phyloP scores from a whole-genome alignment of 2,797 vertebrate genomes.

The Catostomus latipinnis region DNA sequence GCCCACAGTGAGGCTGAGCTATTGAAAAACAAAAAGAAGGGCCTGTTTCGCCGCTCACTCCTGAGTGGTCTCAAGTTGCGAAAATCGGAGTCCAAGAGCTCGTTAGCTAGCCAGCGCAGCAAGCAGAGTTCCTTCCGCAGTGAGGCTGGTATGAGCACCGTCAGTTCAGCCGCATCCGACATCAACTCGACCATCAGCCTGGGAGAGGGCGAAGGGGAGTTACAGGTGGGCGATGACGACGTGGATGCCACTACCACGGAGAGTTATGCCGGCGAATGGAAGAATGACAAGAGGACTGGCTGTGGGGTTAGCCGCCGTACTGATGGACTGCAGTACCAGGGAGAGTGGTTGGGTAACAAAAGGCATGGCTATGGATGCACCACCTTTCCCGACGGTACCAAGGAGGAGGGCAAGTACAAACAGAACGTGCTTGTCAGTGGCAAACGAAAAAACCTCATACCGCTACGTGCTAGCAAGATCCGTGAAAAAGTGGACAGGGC shows the following conservation, averaged over 20 bases:
- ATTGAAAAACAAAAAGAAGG: slow-evolving; percentile 93
- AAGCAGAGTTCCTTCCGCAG: slow-evolving; percentile 99
- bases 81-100: slow-evolving; percentile 97
- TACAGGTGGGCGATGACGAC: slow-evolving; percentile 89
- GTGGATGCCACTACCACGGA: slow-evolving; percentile 96
- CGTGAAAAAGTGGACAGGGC: slow-evolving; percentile 97
- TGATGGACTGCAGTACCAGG: slow-evolving; percentile 93
- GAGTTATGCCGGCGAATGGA: slow-evolving; percentile 95
- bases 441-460: slow-evolving; percentile 98
- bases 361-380: slow-evolving; percentile 97
- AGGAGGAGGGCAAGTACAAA: slow-evolving; percentile 99
- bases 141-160: slow-evolving; percentile 96
- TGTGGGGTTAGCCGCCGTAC: slow-evolving; percentile 93
- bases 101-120: slow-evolving; percentile 94
- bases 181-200: slow-evolving; percentile 98
- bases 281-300: slow-evolving; percentile 93
- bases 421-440: slow-evolving; percentile 95
- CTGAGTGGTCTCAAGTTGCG: slow-evolving; percentile 94
- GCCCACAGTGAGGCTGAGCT: slow-evolving; percentile 94
- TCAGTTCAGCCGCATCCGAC: slow-evolving; percentile 95
- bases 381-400: slow-evolving; percentile 93
- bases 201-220: slow-evolving; percentile 91
- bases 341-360: slow-evolving; percentile 96
- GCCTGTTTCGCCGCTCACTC: slow-evolving; percentile 94
- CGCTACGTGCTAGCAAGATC: slow-evolving; percentile 95